Evolutionary conservation across 2,797 vertebrate genomes (phyloP), one percentile per base, ranked within the genome.

Genomic region (Sibirionetta formosa): DNA sequence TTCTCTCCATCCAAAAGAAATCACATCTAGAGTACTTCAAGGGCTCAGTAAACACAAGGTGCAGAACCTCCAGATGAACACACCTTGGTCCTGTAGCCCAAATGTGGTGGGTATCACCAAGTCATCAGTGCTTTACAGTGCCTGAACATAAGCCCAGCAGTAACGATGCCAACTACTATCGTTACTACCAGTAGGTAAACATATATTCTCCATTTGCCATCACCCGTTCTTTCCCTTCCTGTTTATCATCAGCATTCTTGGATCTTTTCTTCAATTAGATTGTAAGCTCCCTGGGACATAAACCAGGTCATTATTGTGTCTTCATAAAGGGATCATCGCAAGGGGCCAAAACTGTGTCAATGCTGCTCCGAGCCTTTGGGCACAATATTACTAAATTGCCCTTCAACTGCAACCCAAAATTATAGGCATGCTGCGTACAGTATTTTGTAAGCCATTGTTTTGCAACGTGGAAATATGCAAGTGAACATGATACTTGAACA

Each of bases 381-480:
- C 94, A 96, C 66, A 95, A 85, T 95, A 95, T 95, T 90, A 96
- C 90, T 94, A 96, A 94, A 95, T 84, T 93, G 91, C 90, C 91
- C 94, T 95, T 96, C 93, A 94, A 95, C 75, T 95, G 54, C 83
- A 94, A 96, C 77, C 81, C 93, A 93, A 92, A 97, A 97, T 95
- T 95, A 84, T 54, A 96, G 93, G 86, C 95, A 94, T 94, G 94
- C 96, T 96, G 94, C 4, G 95, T 94, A 78, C 93, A 93, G 89
- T 61, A 71, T 97, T 97, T 97, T 96, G 96, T 88, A 97, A 96
- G 94, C 95, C 93, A 97, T 96, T 97, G 96, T 97, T 97, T 94
- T 95, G 95, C 95, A 96, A 96, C 93, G 75, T 94, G 94, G 94
- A 97, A 96, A 96, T 96, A 96, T 96, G 94, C 96, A 92, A 95